Percentiles rank a stretch among this genome's conserved stretches.
These are phyloP conservation scores for Junonia oenone DNA, from an alignment of 2,888 invertebrate species.

Conservation along the genomic window DNA sequence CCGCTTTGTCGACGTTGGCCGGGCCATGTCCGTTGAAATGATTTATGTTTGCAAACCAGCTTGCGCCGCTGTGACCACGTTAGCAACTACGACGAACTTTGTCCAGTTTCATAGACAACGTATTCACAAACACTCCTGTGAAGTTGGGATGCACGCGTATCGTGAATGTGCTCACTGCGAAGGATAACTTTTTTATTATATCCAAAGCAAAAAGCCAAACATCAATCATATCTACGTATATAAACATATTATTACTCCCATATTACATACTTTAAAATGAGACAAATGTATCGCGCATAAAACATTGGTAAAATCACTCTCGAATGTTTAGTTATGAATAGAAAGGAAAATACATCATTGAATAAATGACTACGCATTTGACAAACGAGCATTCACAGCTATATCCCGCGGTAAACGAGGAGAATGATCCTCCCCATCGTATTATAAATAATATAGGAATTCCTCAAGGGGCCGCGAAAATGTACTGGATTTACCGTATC, in stretches of 20 bases:
- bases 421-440: conserved; percentile 73
- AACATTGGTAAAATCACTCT: conserved; percentile 30
- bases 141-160: conserved; percentile 22
- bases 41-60: conserved; percentile 32
- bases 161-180: conserved; percentile 22
- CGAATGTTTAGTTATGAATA: conserved; percentile 39
- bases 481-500: conserved; percentile 60
- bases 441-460: conserved; percentile 72
- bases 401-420: conserved; percentile 70
- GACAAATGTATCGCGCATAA: conserved; percentile 9
- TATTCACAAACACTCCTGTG: conserved; percentile 27
- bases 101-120: conserved; percentile 28
- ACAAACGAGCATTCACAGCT: conserved; percentile 76
- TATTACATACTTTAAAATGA: conserved; percentile 6
- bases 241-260: neutral
- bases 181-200: conserved; percentile 20
- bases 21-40: conserved; percentile 33
- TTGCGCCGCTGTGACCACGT: conserved; percentile 27
- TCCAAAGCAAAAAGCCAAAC: neutral
- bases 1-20: conserved; percentile 31
- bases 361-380: conserved; percentile 77
- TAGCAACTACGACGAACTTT: conserved; percentile 27
- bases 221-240: neutral
- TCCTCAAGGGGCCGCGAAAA: conserved; percentile 61
- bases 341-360: conserved; percentile 57